These are phyloP conservation scores for Phthorimaea operculella DNA, from an alignment of 1,140 invertebrate species.

Conservation along the genomic window DNA sequence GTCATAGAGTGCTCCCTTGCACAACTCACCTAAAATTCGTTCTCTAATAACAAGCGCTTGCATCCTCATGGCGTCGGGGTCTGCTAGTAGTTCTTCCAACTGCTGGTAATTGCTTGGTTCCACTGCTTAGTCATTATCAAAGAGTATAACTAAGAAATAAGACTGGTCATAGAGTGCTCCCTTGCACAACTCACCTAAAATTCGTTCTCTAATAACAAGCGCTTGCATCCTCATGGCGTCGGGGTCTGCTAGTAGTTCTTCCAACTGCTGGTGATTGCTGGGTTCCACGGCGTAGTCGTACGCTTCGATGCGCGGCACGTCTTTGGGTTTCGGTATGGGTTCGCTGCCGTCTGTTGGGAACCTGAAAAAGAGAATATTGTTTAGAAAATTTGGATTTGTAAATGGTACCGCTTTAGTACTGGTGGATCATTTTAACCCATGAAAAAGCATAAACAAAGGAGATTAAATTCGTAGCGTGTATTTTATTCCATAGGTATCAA, in stretches of 20 bases:
- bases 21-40: conserved; percentile 79
- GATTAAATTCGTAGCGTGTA: too few species aligned
- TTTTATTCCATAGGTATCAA: too few species aligned
- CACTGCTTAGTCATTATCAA: conserved; percentile 85
- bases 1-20: too few species aligned
- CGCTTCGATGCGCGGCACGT: conserved; percentile 78
- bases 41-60: conserved; percentile 94
- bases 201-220: conserved; percentile 91
- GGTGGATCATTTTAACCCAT: too few species aligned
- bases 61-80: conserved; percentile 97
- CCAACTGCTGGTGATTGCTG: conserved; percentile 78
- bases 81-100: conserved; percentile 87
- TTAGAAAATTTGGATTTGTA: too few species aligned
- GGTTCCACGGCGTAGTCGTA: conserved; percentile 91
- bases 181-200: conserved; percentile 76
- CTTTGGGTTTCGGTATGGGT: conserved; percentile 77
- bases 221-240: conserved; percentile 98
- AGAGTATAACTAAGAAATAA: too few species aligned
- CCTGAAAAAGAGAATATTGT: conserved; percentile 32
- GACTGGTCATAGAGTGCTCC: too few species aligned
- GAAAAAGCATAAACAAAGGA: too few species aligned
- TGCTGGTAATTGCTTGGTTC: conserved; percentile 84
- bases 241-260: conserved; percentile 90
- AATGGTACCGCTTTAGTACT: too few species aligned
- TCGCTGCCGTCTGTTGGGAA: conserved; percentile 69